Evolutionary conservation across 2,113 vertebrate genomes (phyloP).

Genomic region (Poecile atricapillus): DNA sequence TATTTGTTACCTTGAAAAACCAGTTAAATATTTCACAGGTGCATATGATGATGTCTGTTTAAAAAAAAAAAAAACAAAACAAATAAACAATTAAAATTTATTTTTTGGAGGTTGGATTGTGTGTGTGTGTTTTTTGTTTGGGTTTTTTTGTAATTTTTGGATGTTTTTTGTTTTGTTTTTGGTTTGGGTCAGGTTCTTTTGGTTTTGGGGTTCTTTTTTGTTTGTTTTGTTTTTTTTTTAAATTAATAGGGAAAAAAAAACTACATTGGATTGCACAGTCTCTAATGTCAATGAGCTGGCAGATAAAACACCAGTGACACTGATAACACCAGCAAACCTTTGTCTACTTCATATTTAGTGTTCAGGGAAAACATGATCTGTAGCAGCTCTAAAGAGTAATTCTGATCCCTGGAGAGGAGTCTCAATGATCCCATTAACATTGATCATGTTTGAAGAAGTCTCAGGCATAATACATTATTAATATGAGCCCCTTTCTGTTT

Average conservation of each 20-base stretch:
- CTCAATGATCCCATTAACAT: conserved; percentile 54
- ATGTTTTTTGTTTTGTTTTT: too few relatives aligned
- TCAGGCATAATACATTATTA: conserved; percentile 52
- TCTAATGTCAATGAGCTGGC: neutral
- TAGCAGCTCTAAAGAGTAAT: neutral
- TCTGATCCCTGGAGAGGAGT: conserved; percentile 23
- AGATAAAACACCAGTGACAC: neutral
- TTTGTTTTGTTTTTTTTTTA: neutral
- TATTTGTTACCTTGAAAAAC: neutral
- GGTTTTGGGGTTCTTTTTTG: neutral
- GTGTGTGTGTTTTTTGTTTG: too few relatives aligned
- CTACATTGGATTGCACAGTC: neutral
- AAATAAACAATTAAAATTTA: neutral
- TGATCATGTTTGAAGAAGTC: conserved; percentile 32
- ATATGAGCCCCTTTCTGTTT: neutral
- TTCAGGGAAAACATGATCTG: conserved; percentile 23
- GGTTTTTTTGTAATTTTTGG: too few relatives aligned
- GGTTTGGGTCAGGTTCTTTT: neutral
- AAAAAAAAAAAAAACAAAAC: neutral
- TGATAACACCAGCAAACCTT: neutral
- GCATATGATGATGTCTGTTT: neutral
- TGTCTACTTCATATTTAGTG: neutral
- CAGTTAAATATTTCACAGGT: neutral
- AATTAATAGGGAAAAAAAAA: neutral
- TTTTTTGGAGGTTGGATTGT: too few relatives aligned